Evolutionary conservation across 1,140 invertebrate species (phyloP), one percentile per base, ranked within the genome.

Genomic region (Anastrepha obliqua): DNA sequence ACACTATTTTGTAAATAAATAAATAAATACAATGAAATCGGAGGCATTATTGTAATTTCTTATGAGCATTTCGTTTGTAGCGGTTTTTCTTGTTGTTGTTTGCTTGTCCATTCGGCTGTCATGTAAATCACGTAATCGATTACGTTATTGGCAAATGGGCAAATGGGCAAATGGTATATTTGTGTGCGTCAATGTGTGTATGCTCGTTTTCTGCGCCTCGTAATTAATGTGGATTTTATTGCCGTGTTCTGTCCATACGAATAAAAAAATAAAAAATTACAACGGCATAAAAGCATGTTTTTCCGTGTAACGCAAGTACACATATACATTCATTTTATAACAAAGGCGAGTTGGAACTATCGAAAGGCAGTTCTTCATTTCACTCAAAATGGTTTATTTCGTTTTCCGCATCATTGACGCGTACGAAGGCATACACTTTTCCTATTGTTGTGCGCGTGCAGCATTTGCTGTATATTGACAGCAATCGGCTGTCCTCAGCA

Each of bases 91-190:
- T 67, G n/a, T 39, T 67, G 29, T 67, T 62, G 13, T 62, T 62
- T 62, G 20, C 5, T 67, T 39, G 74, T 55, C 39, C 60, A 8
- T 78, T 78, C 51, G 44, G 74, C 47, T 78, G 47, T 39, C 74
- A 78, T 78, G 74, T 78, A 78, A 78, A 51, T 78, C 74, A 78
- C 74, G 74, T 78, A 78, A 78, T 78, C 74, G 74, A 78, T 78
- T 78, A 78, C 74, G 74, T 78, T 78, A 51, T 78, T 78, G 74
- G 74, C 74, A 78, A 78, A 78, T 78, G n/a, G 74, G 74, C 47
- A 9, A 78, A 20, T 11, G 13, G 15, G 47, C 74, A 8, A 8
- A 78, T 5, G 17, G 15, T 55, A 20, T 8, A 11, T 8, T 11
- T 47, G 47, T 39, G n/a, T 51, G 47, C 17, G 44, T 78, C 15